These are phyloP conservation scores for Thera obeliscata DNA, from an alignment of 2,888 invertebrate species.

Conservation along the genomic window DNA sequence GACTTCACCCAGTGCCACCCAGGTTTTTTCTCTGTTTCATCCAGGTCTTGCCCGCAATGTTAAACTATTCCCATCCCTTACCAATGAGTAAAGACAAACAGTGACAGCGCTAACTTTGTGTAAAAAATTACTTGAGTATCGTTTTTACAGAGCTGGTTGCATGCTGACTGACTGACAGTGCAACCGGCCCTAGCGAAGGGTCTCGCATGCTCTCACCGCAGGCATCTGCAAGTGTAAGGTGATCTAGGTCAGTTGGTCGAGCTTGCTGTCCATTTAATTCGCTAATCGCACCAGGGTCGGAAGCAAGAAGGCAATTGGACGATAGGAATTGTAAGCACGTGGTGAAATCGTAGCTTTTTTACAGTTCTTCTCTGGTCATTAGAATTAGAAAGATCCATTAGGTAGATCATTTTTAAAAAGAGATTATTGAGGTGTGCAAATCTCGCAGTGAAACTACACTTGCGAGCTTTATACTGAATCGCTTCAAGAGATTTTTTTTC, in stretches of 20 bases:
- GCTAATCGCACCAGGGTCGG: conserved; percentile 45
- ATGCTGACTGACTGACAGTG: background rate
- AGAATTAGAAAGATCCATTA: conserved; percentile 19
- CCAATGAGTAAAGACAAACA: too few relatives aligned
- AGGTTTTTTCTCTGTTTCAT: too few relatives aligned
- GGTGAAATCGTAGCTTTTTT: conserved; percentile 24
- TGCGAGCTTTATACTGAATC: too few relatives aligned
- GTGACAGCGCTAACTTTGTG: too few relatives aligned
- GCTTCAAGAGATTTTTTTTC: too few relatives aligned
- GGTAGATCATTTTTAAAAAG: background rate
- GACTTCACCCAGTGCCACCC: too few relatives aligned
- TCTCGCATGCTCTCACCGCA: conserved; percentile 29
- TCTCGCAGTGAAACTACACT: too few relatives aligned
- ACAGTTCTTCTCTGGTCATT: conserved; percentile 7
- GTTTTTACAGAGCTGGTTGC: background rate
- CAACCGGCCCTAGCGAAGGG: conserved; percentile 12
- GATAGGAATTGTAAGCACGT: conserved; percentile 26
- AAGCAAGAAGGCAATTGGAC: conserved; percentile 30
- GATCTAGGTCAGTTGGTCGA: conserved; percentile 67
- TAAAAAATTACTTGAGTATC: too few relatives aligned
- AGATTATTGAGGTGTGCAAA: background rate
- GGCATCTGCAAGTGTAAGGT: conserved; percentile 24
- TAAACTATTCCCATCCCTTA: too few relatives aligned
- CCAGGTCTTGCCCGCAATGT: too few relatives aligned
- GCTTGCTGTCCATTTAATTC: conserved; percentile 45